Evolutionary conservation across 64 coral and sea anemone genomes (phyloP), one percentile per base, ranked within the genome.

Genomic region (Trachythela sp.): DNA sequence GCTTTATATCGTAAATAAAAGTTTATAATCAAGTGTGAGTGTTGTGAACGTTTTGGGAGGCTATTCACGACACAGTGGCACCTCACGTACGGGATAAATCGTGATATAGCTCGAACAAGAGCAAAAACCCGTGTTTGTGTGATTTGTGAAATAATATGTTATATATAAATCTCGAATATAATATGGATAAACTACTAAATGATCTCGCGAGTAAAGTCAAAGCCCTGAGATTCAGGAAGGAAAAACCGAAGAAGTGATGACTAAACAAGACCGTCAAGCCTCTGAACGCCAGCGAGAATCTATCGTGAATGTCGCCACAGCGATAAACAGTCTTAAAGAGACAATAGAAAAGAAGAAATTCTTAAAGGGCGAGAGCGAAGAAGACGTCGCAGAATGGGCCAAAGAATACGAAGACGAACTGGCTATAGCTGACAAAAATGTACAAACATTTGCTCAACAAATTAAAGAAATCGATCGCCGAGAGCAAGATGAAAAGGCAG

Each of bases 261-360:
- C 40, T 4, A 91, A 91, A 91, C 29, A 76, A 9, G 90, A 91
- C 39, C 54, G 67, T 1, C 90, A 75, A 77, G 84, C 84, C 5
- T 76, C 68, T 11, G 84, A 80, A 15, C 56, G 90, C 42, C 84
- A 86, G 30, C 4, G 51, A 1, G 13, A 38, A 60, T 91, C 89
- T 2, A 91, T 91, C 34, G 27, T 52, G 30, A 85, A 48, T 22
- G n/a, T 60, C 9, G 64, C 48, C 9, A 72, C 1, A 51, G 90
- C 85, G 20, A 84, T 91, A 0, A 48, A 87, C 8, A 50, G 13
- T 26, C 31, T 87, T 27, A 91, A 91, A 36, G 64, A 76, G 43
- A 45, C 54, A 24, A 50, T 87, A 2, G 84, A 91, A 29, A 39
- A 91, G 29, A 91, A 91, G 36, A 91, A 91, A 42, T 91, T 91